A percentile compares a stretch with the other conserved stretches of the same genome.
Evolutionary conservation across 2,113 vertebrate species (phyloP).

Genomic region (Pollimyrus isidori): DNA sequence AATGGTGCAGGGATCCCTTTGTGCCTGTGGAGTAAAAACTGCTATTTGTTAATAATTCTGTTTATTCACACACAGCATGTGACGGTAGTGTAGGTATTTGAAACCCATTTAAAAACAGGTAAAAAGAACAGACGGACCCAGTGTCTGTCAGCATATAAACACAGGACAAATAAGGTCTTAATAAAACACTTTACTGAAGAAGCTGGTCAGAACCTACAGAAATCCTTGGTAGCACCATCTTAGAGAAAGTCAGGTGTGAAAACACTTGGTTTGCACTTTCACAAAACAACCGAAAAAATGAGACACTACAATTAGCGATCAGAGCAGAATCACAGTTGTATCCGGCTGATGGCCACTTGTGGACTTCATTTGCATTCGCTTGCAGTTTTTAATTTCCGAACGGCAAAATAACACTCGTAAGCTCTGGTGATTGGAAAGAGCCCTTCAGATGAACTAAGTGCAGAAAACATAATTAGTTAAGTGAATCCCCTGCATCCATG

Average conservation of each 20-base stretch:
- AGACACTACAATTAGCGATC: background rate
- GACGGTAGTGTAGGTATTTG: background rate
- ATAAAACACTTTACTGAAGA: background rate
- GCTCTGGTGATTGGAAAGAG: constrained; percentile 16
- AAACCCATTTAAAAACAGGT: background rate
- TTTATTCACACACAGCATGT: background rate
- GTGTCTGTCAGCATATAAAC: background rate
- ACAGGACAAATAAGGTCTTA: background rate
- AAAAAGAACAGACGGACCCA: background rate
- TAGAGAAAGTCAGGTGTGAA: background rate
- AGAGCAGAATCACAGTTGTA: background rate
- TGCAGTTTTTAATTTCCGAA: background rate
- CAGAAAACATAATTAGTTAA: constrained; percentile 12
- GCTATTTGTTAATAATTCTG: background rate
- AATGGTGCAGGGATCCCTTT: background rate
- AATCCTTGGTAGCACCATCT: background rate
- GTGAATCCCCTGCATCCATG: background rate
- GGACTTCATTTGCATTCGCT: background rate
- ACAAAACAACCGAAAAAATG: background rate
- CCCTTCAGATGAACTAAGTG: constrained; percentile 8
- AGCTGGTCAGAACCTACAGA: background rate
- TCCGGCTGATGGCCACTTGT: background rate
- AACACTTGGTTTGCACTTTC: background rate
- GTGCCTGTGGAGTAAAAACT: background rate
- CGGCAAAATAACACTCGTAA: constrained; percentile 17